Evolutionary conservation across 2,113 vertebrate species (phyloP).

Genomic region (Odocoileus virginianus): DNA sequence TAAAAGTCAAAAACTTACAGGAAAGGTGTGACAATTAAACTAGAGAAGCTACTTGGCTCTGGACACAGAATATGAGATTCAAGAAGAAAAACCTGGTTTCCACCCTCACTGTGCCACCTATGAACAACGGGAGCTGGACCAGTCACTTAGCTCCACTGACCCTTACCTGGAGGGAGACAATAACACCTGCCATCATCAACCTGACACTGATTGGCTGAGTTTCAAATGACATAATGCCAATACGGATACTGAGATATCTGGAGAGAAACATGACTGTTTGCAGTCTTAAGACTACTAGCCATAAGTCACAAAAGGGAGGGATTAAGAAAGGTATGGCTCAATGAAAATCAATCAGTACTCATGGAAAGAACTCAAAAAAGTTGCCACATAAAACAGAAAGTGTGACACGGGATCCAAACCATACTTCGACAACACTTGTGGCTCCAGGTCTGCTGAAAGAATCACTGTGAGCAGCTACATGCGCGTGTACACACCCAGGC

Average conservation of each 20-base stretch:
- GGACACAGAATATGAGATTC: background rate
- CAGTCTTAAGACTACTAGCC: background rate
- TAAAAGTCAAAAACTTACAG: background rate
- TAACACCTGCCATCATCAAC: background rate
- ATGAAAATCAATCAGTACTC: background rate
- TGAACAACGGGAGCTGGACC: accelerated
- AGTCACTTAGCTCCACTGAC: background rate
- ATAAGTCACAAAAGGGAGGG: background rate
- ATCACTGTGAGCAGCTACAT: background rate
- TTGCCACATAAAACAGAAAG: background rate
- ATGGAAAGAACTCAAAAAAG: background rate
- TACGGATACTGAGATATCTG: background rate
- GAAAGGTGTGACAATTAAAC: background rate
- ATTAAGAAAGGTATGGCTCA: background rate
- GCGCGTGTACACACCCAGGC: background rate
- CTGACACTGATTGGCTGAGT: background rate
- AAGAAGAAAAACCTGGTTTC: background rate
- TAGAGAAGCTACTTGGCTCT: background rate
- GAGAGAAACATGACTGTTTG: background rate
- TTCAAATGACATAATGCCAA: background rate
- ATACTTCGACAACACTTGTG: accelerated
- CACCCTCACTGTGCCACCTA: background rate
- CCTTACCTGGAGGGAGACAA: background rate
- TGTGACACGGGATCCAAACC: background rate
- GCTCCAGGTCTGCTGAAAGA: background rate